Evolutionary conservation across 2,888 invertebrate genomes (phyloP).

Genomic region (Ferrisia virgata): DNA sequence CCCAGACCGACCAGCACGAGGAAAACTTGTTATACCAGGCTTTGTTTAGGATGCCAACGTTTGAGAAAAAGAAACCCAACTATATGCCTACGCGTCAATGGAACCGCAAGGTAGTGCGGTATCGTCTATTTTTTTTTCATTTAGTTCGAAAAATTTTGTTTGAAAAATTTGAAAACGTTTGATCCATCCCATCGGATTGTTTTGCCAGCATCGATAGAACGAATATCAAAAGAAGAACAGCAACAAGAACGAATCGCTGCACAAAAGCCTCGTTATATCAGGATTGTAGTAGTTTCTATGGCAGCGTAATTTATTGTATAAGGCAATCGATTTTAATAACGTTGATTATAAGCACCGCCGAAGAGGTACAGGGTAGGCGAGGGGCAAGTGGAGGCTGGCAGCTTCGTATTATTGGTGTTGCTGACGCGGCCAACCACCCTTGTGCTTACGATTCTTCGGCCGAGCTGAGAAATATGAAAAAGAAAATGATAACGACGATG

Average conservation of each 20-base stretch:
- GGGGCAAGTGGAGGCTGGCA: background rate
- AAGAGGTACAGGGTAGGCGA: background rate
- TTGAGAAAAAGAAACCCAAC: too few relatives aligned
- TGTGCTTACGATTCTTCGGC: too few relatives aligned
- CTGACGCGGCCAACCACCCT: background rate
- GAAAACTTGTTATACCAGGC: too few relatives aligned
- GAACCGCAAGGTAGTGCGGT: too few relatives aligned
- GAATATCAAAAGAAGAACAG: background rate
- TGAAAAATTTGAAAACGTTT: too few relatives aligned
- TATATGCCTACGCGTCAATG: too few relatives aligned
- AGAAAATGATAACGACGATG: background rate
- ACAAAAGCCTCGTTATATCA: background rate
- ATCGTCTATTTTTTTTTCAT: too few relatives aligned
- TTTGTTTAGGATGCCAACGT: too few relatives aligned
- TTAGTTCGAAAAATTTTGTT: too few relatives aligned
- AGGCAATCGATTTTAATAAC: constrained; percentile 5
- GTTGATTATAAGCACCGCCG: background rate
- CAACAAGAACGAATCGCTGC: background rate
- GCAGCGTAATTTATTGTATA: background rate
- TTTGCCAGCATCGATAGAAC: too few relatives aligned
- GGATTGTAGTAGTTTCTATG: background rate
- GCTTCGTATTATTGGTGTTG: background rate
- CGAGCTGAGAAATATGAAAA: background rate
- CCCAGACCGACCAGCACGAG: too few relatives aligned
- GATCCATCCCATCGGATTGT: too few relatives aligned